These are phyloP conservation scores for Acanthopleura granulata DNA, from an alignment of 2,888 invertebrate species.

Conservation along the genomic window DNA sequence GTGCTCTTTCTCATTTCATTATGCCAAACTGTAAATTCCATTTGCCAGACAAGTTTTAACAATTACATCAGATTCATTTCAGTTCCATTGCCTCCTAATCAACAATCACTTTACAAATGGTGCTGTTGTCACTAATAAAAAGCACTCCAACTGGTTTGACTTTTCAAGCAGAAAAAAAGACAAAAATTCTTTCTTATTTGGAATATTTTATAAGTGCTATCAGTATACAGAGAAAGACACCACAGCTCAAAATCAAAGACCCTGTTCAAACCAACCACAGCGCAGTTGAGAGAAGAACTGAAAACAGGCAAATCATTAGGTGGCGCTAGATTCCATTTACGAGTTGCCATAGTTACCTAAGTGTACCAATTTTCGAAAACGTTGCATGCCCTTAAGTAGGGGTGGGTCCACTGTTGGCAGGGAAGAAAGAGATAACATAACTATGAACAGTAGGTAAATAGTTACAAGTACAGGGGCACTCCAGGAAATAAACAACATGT, in stretches of 20 bases:
- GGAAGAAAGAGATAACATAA: slow-evolving; percentile 13
- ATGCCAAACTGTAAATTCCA: too few relatives aligned
- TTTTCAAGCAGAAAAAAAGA: too few relatives aligned
- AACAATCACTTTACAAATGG: too few relatives aligned
- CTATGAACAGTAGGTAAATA: slow-evolving; percentile 30
- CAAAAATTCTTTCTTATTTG: too few relatives aligned
- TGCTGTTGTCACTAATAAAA: too few relatives aligned
- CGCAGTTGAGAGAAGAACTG: background rate
- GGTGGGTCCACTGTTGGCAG: slow-evolving; percentile 90
- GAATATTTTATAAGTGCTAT: background rate
- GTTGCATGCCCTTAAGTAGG: slow-evolving; percentile 98
- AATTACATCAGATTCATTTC: too few relatives aligned
- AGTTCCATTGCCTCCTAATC: too few relatives aligned
- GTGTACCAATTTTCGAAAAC: slow-evolving; percentile 99
- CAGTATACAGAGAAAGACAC: slow-evolving; percentile 8
- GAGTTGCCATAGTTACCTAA: slow-evolving; percentile 82
- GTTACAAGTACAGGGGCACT: background rate
- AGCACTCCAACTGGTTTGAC: too few relatives aligned
- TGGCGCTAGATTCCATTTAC: background rate
- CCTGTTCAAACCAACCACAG: background rate
- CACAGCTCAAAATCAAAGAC: background rate
- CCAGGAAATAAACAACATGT: too few relatives aligned
- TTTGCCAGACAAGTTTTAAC: too few relatives aligned
- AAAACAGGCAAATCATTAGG: slow-evolving; percentile 3
- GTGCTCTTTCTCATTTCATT: too few relatives aligned